Conservation (phyloP, 2,797 vertebrate genomes). For the Spondyliosoma cantharus region DNA sequence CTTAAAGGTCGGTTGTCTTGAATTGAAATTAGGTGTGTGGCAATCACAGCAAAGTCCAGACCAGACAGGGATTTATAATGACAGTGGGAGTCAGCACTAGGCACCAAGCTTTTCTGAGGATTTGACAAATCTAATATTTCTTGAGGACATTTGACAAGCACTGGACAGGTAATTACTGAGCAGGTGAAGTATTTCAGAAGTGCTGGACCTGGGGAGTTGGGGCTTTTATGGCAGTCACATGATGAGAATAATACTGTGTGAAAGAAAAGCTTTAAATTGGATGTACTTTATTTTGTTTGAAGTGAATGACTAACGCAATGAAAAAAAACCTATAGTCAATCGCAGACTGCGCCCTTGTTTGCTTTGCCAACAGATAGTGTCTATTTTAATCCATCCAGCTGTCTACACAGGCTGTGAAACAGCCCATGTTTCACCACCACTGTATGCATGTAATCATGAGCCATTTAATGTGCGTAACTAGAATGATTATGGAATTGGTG, state of each 20-base stretch:
- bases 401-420: not conserved
- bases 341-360: not conserved
- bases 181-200: constrained; percentile 6
- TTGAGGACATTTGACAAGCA: not conserved
- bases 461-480: not conserved
- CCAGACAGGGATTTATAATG: constrained; percentile 17
- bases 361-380: not conserved
- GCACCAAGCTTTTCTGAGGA: constrained; percentile 7
- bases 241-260: not conserved
- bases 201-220: constrained; percentile 12
- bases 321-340: not conserved
- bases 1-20: not conserved
- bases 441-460: not conserved
- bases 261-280: not conserved
- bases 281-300: not conserved
- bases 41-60: not conserved
- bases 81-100: constrained; percentile 19
- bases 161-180: constrained; percentile 3
- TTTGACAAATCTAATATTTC: constrained; percentile 13
- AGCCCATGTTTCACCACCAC: not conserved
- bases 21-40: constrained; percentile 38
- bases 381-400: not conserved
- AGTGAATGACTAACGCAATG: not conserved
- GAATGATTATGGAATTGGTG: not conserved
- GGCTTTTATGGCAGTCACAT: constrained; percentile 13